These are phyloP conservation scores for Mus caroli DNA, from an alignment of 2,797 vertebrate species.

Conservation along the genomic window DNA sequence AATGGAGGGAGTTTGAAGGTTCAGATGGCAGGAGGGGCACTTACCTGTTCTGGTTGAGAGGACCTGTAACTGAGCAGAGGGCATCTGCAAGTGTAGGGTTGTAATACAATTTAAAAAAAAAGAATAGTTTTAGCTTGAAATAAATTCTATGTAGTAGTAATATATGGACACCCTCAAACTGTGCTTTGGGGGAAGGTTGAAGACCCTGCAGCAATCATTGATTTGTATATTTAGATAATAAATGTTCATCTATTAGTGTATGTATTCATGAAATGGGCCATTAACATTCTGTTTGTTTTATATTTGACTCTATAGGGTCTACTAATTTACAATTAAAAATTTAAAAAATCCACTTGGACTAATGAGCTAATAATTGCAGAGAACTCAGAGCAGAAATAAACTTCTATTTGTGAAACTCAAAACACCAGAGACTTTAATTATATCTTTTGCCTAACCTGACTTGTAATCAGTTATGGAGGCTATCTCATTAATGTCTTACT, in stretches of 20 bases:
- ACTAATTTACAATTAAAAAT: slow-evolving; percentile 83
- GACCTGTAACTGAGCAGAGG: neutral
- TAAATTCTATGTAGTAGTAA: slow-evolving; percentile 16
- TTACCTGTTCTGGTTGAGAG: neutral
- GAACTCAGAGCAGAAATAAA: slow-evolving; percentile 73
- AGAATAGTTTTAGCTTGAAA: neutral
- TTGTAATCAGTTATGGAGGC: slow-evolving; percentile 69
- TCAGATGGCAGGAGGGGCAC: neutral
- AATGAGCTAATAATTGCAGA: slow-evolving; percentile 83
- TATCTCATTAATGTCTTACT: slow-evolving; percentile 65
- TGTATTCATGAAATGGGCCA: slow-evolving; percentile 67
- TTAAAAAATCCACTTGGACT: slow-evolving; percentile 54
- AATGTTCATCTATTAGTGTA: slow-evolving; percentile 50
- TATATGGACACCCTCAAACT: neutral
- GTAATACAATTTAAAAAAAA: neutral
- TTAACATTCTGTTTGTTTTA: slow-evolving; percentile 79
- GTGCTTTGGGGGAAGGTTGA: slow-evolving; percentile 1
- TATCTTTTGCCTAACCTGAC: slow-evolving; percentile 67
- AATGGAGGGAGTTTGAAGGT: neutral
- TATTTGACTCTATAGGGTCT: slow-evolving; percentile 76
- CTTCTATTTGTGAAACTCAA: slow-evolving; percentile 77
- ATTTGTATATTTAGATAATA: slow-evolving; percentile 52
- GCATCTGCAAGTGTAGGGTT: neutral
- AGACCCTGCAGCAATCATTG: slow-evolving; percentile 9
- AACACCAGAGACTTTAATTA: slow-evolving; percentile 83